Evolutionary conservation across 1,140 invertebrate species (phyloP).

Genomic region (Drosophila hydei): DNA sequence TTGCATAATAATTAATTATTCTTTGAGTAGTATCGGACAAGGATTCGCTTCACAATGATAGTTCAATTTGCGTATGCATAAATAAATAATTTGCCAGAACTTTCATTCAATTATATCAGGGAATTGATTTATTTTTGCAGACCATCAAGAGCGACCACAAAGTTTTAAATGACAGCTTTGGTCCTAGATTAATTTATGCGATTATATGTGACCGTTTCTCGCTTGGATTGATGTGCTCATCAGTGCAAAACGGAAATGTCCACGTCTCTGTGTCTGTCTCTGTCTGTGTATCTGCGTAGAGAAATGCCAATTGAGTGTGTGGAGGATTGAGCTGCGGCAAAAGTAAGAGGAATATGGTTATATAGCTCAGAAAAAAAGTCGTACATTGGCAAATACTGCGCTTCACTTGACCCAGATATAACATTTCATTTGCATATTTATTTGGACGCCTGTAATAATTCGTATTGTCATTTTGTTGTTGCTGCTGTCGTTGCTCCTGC

Average conservation of each 20-base stretch:
- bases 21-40: no score
- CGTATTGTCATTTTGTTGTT: conserved; percentile 26
- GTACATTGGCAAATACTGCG: conserved; percentile 17
- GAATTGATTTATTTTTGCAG: conserved; percentile 30
- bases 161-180: conserved; percentile 57
- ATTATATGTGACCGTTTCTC: conserved; percentile 44
- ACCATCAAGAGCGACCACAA: conserved; percentile 7
- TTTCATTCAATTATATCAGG: conserved; percentile 52
- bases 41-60: not conserved
- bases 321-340: no score
- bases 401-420: conserved; percentile 39
- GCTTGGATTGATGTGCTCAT: conserved; percentile 28
- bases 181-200: conserved; percentile 53
- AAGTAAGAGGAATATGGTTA: not conserved
- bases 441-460: conserved; percentile 28
- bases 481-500: conserved; percentile 4
- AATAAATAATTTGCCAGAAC: conserved; percentile 51
- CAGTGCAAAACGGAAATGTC: conserved; percentile 11
- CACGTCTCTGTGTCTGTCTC: not conserved
- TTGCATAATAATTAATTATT: no score
- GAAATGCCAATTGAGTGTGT: conserved; percentile 18
- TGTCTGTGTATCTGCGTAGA: not conserved
- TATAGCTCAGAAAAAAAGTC: conserved; percentile 21
- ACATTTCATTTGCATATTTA: conserved; percentile 74
- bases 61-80: conserved; percentile 2